These are phyloP conservation scores for Amphimallon solstitiale DNA, from an alignment of 2,888 invertebrate genomes.

Conservation along the genomic window DNA sequence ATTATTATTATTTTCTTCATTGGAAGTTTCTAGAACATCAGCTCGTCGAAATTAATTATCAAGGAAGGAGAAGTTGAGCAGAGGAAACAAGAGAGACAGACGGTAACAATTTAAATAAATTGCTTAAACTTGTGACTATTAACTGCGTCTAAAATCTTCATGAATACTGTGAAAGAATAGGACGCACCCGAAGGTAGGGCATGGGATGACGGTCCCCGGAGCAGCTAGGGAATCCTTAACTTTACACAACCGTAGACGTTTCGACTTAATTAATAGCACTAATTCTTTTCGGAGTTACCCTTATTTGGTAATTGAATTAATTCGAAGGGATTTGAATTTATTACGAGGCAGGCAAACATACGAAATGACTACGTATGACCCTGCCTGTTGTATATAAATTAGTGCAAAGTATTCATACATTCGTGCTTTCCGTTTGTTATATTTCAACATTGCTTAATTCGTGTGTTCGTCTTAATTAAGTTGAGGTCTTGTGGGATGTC, in stretches of 20 bases:
- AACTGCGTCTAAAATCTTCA: conserved; percentile 16
- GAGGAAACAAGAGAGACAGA: background rate
- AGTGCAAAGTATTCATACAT: too few relatives aligned
- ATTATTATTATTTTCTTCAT: too few relatives aligned
- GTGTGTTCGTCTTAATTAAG: too few relatives aligned
- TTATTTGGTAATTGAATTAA: conserved; percentile 23
- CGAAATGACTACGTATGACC: background rate
- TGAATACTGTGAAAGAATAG: conserved; percentile 18
- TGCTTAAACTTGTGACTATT: conserved; percentile 14
- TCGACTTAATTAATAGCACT: conserved; percentile 23
- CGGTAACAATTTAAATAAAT: conserved; percentile 20
- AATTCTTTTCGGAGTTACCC: conserved; percentile 13
- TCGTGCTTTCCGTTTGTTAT: too few relatives aligned
- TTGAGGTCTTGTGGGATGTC: too few relatives aligned
- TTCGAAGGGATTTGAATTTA: conserved; percentile 25
- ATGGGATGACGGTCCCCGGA: background rate
- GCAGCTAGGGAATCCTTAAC: conserved; percentile 4
- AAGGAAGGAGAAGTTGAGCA: background rate
- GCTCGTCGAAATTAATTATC: too few relatives aligned
- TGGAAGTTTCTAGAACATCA: too few relatives aligned
- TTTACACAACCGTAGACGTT: conserved; percentile 26
- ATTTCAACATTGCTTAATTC: too few relatives aligned
- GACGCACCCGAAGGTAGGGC: background rate
- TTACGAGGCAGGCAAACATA: conserved; percentile 1
- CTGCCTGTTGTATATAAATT: too few relatives aligned